phyloP scores from a whole-genome alignment of 37 sponge, comb jelly and placozoan species.

The Agelas oroides region DNA sequence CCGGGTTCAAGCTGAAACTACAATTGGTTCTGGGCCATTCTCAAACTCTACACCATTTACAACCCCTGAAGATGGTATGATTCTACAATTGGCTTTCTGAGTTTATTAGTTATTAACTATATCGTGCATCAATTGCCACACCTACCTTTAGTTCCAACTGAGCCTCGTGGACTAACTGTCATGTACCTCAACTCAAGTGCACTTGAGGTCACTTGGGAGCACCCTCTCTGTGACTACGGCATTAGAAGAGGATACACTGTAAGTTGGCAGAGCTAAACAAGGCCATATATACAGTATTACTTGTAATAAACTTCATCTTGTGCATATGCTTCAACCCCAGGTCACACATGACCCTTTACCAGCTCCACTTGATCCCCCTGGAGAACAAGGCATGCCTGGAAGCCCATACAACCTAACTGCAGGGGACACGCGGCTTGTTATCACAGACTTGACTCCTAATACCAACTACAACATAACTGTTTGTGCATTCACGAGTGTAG shows the following conservation, averaged over 20 bases:
- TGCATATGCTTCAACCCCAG: background rate
- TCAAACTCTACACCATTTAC: conserved; percentile 20
- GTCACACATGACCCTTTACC: conserved; percentile 1
- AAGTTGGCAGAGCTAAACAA: background rate
- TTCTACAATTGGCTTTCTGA: background rate
- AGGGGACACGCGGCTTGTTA: background rate
- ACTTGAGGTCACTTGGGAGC: conserved; percentile 17
- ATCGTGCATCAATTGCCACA: background rate
- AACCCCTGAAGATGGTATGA: conserved; percentile 37
- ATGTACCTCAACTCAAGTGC: conserved; percentile 23
- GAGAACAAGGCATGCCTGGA: background rate
- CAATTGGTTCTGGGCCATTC: conserved; percentile 30
- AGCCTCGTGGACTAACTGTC: conserved; percentile 3
- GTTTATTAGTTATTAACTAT: background rate
- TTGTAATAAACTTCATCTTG: background rate
- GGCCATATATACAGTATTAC: background rate
- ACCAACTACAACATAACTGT: conserved; percentile 30
- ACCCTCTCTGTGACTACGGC: conserved; percentile 42
- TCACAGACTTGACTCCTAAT: conserved; percentile 26
- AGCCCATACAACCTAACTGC: background rate
- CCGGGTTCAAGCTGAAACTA: conserved; percentile 26
- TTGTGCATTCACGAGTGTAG: conserved; percentile 26
- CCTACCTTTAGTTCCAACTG: background rate
- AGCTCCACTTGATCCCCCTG: background rate
- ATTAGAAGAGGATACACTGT: conserved; percentile 37